Percentiles rank a stretch among this genome's conserved stretches.
Conservation (phyloP, 2,113 vertebrate genomes). For the Callipepla californica region DNA sequence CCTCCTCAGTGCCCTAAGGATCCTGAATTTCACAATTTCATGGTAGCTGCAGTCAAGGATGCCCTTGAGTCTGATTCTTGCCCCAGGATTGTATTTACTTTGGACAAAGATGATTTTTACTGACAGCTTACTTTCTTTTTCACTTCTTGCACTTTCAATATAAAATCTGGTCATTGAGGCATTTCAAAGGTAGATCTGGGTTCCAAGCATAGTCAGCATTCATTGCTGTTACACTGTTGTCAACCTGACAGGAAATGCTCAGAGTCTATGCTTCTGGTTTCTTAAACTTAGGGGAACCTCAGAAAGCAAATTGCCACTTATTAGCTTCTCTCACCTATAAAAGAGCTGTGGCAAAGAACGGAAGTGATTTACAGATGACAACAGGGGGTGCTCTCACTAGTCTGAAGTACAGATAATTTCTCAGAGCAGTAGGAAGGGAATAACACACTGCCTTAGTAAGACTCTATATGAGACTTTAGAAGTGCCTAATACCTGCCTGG, state of each 20-base stretch:
- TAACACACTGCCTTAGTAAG: constrained; percentile 79
- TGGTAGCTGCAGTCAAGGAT: background rate
- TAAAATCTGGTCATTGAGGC: constrained; percentile 36
- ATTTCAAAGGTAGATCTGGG: constrained; percentile 62
- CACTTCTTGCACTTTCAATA: constrained; percentile 14
- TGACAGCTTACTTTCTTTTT: constrained; percentile 24
- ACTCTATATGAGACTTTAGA: constrained; percentile 84
- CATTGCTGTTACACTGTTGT: constrained; percentile 74
- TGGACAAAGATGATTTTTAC: constrained; percentile 15
- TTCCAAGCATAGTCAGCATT: constrained; percentile 66
- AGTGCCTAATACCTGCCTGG: constrained; percentile 86
- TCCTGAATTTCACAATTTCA: background rate
- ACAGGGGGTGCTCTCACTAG: constrained; percentile 85
- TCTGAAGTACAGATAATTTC: constrained; percentile 83
- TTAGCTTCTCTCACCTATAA: constrained; percentile 84
- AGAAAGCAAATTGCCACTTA: constrained; percentile 82
- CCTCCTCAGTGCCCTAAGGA: background rate
- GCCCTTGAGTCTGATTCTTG: background rate
- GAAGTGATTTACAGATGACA: constrained; percentile 85
- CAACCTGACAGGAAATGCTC: constrained; percentile 70
- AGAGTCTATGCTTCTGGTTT: constrained; percentile 63
- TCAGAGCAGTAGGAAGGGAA: constrained; percentile 82
- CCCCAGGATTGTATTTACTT: constrained; percentile 15
- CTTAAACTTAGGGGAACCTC: constrained; percentile 75
- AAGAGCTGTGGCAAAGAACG: constrained; percentile 80